These are phyloP conservation scores for Platysternon megacephalum DNA, from an alignment of 2,113 vertebrate genomes.

Conservation along the genomic window DNA sequence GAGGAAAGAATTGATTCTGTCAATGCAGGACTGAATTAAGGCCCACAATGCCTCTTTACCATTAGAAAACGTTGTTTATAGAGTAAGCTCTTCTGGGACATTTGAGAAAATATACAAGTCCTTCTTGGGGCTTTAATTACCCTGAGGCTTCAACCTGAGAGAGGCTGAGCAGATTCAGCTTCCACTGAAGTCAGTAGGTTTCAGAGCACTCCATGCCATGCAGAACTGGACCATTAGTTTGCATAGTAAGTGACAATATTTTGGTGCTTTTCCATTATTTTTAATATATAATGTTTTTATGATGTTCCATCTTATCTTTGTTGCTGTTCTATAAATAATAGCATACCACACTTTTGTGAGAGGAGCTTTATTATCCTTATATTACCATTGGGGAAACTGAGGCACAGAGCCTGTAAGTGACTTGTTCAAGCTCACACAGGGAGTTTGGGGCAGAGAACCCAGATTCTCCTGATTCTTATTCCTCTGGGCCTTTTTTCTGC, in stretches of 20 bases:
- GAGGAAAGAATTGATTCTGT: slow-evolving; percentile 10
- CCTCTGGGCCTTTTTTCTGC: not conserved
- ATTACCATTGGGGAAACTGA: not conserved
- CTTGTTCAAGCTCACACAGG: not conserved
- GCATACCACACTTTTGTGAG: not conserved
- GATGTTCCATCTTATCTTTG: not conserved
- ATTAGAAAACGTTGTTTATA: not conserved
- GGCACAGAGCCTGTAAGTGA: not conserved
- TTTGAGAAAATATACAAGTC: not conserved
- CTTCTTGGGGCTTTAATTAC: not conserved
- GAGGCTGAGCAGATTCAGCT: not conserved
- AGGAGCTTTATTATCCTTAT: not conserved
- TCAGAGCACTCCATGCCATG: not conserved
- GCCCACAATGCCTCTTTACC: not conserved
- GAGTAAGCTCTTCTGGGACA: not conserved
- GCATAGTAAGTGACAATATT: not conserved
- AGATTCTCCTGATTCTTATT: not conserved
- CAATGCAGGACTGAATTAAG: not conserved
- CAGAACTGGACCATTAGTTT: not conserved
- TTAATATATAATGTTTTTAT: not conserved
- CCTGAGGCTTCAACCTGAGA: not conserved
- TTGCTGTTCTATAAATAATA: not conserved
- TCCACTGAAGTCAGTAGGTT: not conserved
- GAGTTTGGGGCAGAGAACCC: not conserved
- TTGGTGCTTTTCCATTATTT: not conserved